phyloP scores from a whole-genome alignment of 2,113 vertebrate species.

The Sisor rabdophorus region DNA sequence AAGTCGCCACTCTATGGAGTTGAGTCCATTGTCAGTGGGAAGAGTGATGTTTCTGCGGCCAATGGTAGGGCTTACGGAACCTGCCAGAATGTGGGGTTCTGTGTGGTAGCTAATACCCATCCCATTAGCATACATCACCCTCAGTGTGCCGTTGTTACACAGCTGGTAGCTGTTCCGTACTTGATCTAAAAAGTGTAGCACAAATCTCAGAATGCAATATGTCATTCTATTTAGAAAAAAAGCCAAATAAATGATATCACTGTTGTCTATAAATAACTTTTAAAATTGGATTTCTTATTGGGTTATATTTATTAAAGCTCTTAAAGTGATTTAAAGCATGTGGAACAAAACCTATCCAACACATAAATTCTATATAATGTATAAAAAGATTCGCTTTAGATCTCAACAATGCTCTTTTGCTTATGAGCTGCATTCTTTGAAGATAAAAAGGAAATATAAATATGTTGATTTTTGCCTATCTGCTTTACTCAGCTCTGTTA shows the following conservation, averaged over 20 bases:
- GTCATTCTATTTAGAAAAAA: not conserved
- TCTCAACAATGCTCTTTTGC: not conserved
- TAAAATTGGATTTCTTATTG: not conserved
- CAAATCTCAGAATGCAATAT: not conserved
- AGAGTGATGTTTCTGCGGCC: conserved; percentile 96
- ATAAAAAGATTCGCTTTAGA: not conserved
- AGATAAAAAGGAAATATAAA: no score
- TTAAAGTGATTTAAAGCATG: not conserved
- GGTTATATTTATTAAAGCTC: not conserved
- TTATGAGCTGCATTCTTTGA: not conserved
- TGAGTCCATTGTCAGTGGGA: conserved; percentile 95
- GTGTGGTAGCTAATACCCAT: conserved; percentile 99
- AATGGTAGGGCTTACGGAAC: conserved; percentile 93
- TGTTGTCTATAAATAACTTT: not conserved
- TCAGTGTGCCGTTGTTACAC: conserved; percentile 93
- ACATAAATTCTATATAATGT: conserved; percentile 32
- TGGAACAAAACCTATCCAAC: conserved; percentile 4
- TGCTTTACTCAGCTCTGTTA: not conserved
- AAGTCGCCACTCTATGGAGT: conserved; percentile 98
- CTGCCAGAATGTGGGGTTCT: conserved; percentile 94
- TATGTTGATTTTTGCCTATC: conserved; percentile 4
- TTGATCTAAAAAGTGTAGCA: conserved; percentile 77
- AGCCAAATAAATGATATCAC: not conserved
- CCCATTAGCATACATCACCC: conserved; percentile 97
- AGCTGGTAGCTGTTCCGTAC: conserved; percentile 99